Conservation (phyloP, 2,888 invertebrate genomes). For the Drosophila mettleri region DNA sequence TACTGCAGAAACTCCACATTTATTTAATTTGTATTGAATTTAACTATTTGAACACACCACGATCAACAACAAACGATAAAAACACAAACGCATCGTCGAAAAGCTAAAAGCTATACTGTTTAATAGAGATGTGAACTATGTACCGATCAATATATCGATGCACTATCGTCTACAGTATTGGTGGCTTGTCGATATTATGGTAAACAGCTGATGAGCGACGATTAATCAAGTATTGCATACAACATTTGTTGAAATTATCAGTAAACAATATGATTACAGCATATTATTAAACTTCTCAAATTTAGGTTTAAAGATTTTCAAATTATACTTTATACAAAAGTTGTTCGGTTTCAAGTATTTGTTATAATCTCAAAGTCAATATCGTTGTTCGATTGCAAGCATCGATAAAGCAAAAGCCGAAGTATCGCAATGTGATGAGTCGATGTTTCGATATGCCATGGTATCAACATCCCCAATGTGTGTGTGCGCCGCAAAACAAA, state of each 20-base stretch:
- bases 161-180: conserved; percentile 14
- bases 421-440: conserved; percentile 4
- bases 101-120: conserved; percentile 28
- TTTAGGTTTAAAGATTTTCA: neutral
- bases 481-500: conserved; percentile 65
- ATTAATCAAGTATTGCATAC: neutral
- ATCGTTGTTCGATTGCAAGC: neutral
- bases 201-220: conserved; percentile 11
- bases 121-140: conserved; percentile 30
- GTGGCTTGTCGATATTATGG: neutral
- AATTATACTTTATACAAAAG: neutral
- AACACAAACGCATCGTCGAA: conserved; percentile 55
- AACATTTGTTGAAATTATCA: neutral
- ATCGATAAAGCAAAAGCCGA: conserved; percentile 5
- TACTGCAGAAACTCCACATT: neutral
- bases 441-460: conserved; percentile 43
- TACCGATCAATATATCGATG: conserved; percentile 32
- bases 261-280: too few relatives aligned
- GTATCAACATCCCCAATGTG: conserved; percentile 59
- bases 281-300: neutral
- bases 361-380: neutral
- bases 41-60: conserved; percentile 24
- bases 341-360: neutral
- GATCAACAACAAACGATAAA: conserved; percentile 19
- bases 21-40: conserved; percentile 11